Conservation (phyloP, 2,113 vertebrate genomes). For the Lycocorax pyrrhopterus region DNA sequence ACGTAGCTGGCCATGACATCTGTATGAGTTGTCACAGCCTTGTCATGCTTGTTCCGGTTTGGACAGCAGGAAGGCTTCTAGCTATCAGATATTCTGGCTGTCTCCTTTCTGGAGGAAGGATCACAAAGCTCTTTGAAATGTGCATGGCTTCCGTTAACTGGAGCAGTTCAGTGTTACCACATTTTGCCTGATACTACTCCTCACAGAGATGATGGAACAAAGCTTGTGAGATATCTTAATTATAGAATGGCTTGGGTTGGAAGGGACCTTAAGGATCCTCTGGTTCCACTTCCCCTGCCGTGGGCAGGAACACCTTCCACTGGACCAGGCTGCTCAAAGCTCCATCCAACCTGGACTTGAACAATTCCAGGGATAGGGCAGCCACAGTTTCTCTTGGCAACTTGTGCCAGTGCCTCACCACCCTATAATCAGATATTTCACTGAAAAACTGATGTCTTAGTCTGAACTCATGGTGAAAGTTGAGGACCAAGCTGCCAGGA, state of each 20-base stretch:
- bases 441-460: neutral
- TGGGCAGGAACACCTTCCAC: neutral
- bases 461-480: neutral
- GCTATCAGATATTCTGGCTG: neutral
- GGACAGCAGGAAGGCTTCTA: neutral
- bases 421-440: neutral
- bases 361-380: neutral
- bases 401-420: neutral
- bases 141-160: neutral
- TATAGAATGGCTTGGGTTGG: neutral
- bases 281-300: fast-evolving
- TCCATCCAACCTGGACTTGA: neutral
- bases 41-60: neutral
- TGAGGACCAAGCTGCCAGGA: neutral
- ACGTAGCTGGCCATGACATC: neutral
- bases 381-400: neutral
- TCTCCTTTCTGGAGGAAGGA: neutral
- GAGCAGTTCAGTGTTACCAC: neutral
- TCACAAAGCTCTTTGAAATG: neutral
- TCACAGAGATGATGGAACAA: neutral
- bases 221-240: neutral
- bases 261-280: neutral
- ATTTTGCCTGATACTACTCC: neutral
- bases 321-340: neutral
- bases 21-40: neutral